phyloP scores from a whole-genome alignment of 2,888 invertebrate genomes.

The Hyalella azteca region DNA sequence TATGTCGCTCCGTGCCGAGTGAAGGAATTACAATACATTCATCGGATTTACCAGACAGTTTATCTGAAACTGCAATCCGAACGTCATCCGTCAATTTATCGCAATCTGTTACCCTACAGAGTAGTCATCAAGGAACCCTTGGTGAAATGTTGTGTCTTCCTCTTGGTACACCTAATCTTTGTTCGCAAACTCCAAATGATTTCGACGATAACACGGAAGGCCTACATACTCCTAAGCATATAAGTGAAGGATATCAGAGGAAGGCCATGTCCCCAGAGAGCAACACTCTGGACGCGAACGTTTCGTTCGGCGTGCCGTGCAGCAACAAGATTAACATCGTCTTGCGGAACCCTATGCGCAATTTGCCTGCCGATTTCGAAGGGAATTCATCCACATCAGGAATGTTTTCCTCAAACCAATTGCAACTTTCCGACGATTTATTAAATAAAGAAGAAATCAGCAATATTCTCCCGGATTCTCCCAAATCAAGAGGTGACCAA shows the following conservation, averaged over 20 bases:
- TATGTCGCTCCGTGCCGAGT: not conserved
- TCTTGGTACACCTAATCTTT: not conserved
- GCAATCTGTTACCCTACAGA: not conserved
- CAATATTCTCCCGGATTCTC: too few relatives aligned
- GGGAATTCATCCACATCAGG: not conserved
- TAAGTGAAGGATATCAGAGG: not conserved
- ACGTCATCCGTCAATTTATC: not conserved
- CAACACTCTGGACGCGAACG: conserved; percentile 18
- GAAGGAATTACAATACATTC: conserved; percentile 26
- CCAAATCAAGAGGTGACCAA: too few relatives aligned
- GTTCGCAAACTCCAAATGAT: not conserved
- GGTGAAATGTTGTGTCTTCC: too few relatives aligned
- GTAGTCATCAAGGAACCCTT: too few relatives aligned
- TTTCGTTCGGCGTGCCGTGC: conserved; percentile 1
- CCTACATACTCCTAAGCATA: not conserved
- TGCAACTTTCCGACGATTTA: too few relatives aligned
- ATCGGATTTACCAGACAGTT: not conserved
- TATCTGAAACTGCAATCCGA: too few relatives aligned
- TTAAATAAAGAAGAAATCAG: too few relatives aligned
- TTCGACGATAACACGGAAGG: not conserved
- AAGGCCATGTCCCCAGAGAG: conserved; percentile 11
- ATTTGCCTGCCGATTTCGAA: not conserved
- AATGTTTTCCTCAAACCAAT: not conserved
- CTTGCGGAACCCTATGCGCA: not conserved
- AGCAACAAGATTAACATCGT: conserved; percentile 24